Percentiles rank a stretch among this genome's conserved stretches.
These are phyloP conservation scores for Bradypodion pumilum DNA, from an alignment of 2,797 vertebrate species.

Conservation along the genomic window DNA sequence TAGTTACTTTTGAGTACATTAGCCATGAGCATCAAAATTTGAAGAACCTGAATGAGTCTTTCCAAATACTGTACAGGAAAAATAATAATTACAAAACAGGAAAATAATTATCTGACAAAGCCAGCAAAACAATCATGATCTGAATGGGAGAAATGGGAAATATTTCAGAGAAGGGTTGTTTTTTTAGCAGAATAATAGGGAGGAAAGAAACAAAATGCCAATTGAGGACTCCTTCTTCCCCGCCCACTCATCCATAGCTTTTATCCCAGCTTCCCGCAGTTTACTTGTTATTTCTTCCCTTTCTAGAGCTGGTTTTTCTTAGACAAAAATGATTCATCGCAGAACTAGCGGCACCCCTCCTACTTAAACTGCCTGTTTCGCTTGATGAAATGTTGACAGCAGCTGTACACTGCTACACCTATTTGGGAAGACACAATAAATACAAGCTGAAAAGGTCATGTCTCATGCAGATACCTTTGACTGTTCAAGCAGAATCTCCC, in stretches of 20 bases:
- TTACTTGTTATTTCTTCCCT: not conserved
- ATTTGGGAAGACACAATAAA: conserved; percentile 69
- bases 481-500: conserved; percentile 54
- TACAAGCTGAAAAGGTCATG: conserved; percentile 71
- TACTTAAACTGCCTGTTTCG: conserved; percentile 40
- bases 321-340: conserved; percentile 33
- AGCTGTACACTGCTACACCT: conserved; percentile 48
- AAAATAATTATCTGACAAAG: conserved; percentile 1
- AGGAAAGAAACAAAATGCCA: not conserved
- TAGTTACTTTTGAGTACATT: not conserved
- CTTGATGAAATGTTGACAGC: conserved; percentile 66
- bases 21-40: not conserved
- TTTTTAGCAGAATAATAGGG: not conserved
- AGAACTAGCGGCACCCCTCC: conserved; percentile 50
- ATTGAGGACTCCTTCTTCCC: no score
- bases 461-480: conserved; percentile 62
- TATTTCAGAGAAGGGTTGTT: not conserved
- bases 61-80: not conserved
- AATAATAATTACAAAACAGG: conserved; percentile 8
- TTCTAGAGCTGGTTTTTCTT: conserved; percentile 25
- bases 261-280: not conserved
- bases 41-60: not conserved
- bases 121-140: not conserved
- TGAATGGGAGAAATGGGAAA: not conserved
- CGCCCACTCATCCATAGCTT: not conserved